Evolutionary conservation across 2,797 vertebrate species (phyloP), one percentile per base, ranked within the genome.

Genomic region (Mus spretus): DNA sequence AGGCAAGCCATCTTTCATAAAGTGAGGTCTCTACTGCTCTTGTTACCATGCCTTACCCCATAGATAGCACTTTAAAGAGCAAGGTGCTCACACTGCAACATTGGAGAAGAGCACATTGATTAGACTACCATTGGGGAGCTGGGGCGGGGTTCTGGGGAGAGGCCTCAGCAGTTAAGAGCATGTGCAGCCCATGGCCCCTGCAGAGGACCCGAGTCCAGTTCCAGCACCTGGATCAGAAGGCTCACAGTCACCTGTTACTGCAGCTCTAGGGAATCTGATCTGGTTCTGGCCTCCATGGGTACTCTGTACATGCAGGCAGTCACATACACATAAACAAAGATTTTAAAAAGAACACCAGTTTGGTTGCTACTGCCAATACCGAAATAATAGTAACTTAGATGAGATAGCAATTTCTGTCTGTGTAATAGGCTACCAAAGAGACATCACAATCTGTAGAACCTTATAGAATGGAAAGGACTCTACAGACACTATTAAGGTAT

Each of bases 361-460:
- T 77, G 53, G 67, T 78, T 95, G 85, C 74, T 89, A 44, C 20
- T 37, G 28, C 50, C 57, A 37, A 87, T 72, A 50, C 37, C 44
- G 50, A n/a, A 90, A 81, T 34, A 86, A 55, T 53, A 78, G 80
- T 77, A 57, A 14, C 65, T 86, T 63, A 70, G 40, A 37, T 3
- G 85, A 55, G 44, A 78, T 4, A n/a, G 55, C 82, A 72, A 7
- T 86, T 50, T 92, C 59, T 96, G 82, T 90, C 65, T 75, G 31
- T 17, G 8, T 34, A 57, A 65, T 65, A 83, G 50, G 40, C 67
- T 65, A 61, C 5, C 19, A 3, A 15, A 79, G 47, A 93, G 34
- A n/a, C 17, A n/a, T 40, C 12, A 40, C 67, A 10, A 77, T 61
- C 63, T 79, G n/a, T 4, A 40, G 80, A 84, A 80, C 7, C 15